Evolutionary conservation across 2,888 invertebrate species (phyloP).

Genomic region (Oscheius myriophilus): DNA sequence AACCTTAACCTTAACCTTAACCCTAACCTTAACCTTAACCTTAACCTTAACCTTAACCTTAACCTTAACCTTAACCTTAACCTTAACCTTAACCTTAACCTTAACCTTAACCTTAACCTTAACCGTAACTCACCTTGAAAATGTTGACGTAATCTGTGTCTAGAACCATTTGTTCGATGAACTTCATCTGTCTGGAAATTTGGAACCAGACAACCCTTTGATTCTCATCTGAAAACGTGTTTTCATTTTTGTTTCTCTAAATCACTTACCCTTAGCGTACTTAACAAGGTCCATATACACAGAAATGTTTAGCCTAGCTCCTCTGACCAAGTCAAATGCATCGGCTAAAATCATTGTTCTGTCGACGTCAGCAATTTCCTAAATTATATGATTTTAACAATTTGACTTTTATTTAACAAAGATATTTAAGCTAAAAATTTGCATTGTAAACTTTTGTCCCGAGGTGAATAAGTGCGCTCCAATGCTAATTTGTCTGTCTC

Average conservation of each 20-base stretch:
- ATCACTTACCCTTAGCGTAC: slow-evolving; percentile 53
- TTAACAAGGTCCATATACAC: slow-evolving; percentile 54
- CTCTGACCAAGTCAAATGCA: slow-evolving; percentile 57
- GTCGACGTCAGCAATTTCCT: slow-evolving; percentile 54
- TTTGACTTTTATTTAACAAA: background rate
- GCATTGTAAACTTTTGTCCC: no score
- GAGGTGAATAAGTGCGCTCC: no score
- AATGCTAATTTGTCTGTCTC: no score
- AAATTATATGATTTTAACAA: background rate
- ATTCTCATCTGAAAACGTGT: slow-evolving; percentile 41
- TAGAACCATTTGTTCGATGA: slow-evolving; percentile 53
- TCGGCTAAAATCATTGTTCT: slow-evolving; percentile 58
- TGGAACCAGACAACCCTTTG: slow-evolving; percentile 61
- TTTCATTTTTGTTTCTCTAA: no score
- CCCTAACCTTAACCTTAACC: no score
- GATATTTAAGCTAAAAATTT: background rate
- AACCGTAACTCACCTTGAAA: no score
- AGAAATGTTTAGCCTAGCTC: slow-evolving; percentile 49
- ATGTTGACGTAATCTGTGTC: slow-evolving; percentile 47
- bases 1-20: no score
- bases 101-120: no score
- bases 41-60: no score
- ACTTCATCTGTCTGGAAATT: slow-evolving; percentile 48
- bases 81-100: no score
- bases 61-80: no score